Base-by-base conservation (phyloP, 2,888 invertebrate species). In the Onchidella celtica region DNA sequence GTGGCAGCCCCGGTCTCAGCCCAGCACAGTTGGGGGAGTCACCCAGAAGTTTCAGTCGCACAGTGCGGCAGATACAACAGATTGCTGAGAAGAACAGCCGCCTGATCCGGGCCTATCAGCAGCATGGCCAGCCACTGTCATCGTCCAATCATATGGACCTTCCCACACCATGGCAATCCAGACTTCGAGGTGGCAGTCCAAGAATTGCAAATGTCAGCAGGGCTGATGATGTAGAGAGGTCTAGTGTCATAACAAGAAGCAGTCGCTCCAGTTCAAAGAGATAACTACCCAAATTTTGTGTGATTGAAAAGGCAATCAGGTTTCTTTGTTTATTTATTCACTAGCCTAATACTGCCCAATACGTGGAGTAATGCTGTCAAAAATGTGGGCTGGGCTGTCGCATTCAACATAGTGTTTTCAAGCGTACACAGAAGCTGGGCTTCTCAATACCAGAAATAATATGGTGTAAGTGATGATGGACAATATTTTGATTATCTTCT, bases 1-100 rank as follows among this genome's bases (percentile, higher is more conserved):
- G 75, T 27, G 29, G 14, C 14, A 69, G 29, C 17, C 21, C 3
- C 24, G 59, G 29, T 29, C 32, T 76, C 21, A 83, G 85, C 34
- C 84, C 85, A n/a, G 84, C 82, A 0, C 32, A 72, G 21, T 32
- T 77, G 21, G 85, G 81, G 17, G 87, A 87, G 78, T 84, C 86
- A 21, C 77, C 86, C 29, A 77, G 63, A n/a, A 86, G 85, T 57
- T 87, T 87, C 59, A 79, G 78, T 29, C 83, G 73, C 27, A 86
- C 84, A 17, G 84, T 87, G 17, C 73, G 75, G 11, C 83, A 84
- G 40, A 78, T 87, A 66, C 85, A 86, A 38, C 77, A 84, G 61
- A 66, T 86, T 3, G 69, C 87, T 3, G 70, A 82, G 74, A 85
- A 86, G 57, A 87, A 87, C 81, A 87, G 86, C 34, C 81, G 83